phyloP scores from a whole-genome alignment of 1,140 invertebrate species.

The Zaprionus nigranus region DNA sequence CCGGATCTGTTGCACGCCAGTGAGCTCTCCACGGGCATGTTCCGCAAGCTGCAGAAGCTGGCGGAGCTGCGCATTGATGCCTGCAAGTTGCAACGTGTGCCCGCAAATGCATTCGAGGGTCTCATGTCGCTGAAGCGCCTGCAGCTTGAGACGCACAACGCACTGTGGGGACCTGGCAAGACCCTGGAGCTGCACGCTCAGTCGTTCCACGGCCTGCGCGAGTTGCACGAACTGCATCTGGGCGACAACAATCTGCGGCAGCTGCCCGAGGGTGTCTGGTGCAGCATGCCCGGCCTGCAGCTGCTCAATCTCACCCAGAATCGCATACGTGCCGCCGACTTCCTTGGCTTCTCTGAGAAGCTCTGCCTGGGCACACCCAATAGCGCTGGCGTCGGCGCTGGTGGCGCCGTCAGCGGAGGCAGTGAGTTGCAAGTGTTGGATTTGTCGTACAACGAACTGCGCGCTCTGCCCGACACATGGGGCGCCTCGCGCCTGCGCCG shows the following conservation, averaged over 20 bases:
- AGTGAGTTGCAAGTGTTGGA: constrained; percentile 89
- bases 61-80: constrained; percentile 88
- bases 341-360: constrained; percentile 87
- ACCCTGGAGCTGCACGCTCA: constrained; percentile 87
- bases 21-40: constrained; percentile 87
- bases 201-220: constrained; percentile 88
- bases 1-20: constrained; percentile 89
- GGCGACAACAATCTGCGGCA: constrained; percentile 89
- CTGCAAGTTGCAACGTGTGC: constrained; percentile 90
- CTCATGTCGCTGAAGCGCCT: constrained; percentile 89
- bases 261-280: constrained; percentile 89
- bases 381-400: constrained; percentile 70
- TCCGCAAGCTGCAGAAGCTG: constrained; percentile 89
- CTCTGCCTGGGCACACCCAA: constrained; percentile 69
- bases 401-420: constrained; percentile 48
- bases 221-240: constrained; percentile 89
- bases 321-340: constrained; percentile 88
- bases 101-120: constrained; percentile 89
- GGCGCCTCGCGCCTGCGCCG: constrained; percentile 88
- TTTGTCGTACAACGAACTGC: constrained; percentile 90
- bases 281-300: constrained; percentile 89
- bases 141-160: constrained; percentile 89
- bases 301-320: constrained; percentile 91
- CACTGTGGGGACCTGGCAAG: constrained; percentile 88
- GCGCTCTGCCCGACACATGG: constrained; percentile 88